Conservation (phyloP, 2,113 vertebrate species). For the Rostratula benghalensis region DNA sequence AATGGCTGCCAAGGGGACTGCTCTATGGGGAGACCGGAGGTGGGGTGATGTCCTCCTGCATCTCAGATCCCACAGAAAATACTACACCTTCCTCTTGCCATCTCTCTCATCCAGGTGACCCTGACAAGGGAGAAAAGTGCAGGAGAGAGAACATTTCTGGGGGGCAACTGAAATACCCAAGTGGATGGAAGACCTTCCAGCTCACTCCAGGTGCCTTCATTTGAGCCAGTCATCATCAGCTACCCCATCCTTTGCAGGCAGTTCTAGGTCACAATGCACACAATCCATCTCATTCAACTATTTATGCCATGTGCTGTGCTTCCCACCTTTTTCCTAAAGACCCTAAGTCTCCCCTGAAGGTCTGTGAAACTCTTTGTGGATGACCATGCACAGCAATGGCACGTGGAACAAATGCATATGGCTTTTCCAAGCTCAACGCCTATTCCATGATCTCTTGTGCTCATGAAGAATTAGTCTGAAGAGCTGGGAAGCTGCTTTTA, state of each 20-base stretch:
- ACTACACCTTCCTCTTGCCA: fast-evolving
- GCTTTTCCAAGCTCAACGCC: background rate
- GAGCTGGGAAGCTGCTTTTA: background rate
- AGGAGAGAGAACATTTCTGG: background rate
- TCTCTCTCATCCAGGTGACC: background rate
- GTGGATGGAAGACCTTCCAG: background rate
- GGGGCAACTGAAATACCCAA: background rate
- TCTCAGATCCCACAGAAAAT: background rate
- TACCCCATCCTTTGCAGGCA: background rate
- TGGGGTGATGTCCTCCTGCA: background rate
- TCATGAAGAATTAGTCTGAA: background rate
- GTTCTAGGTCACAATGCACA: background rate
- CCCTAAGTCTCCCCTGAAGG: background rate
- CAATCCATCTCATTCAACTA: background rate
- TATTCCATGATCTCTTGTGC: background rate
- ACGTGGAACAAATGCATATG: background rate
- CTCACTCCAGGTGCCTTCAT: background rate
- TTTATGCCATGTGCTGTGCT: background rate
- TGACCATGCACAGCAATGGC: background rate
- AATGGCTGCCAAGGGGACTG: background rate
- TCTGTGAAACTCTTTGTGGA: background rate
- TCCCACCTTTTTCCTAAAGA: background rate
- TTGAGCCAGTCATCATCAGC: background rate
- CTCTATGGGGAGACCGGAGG: background rate
- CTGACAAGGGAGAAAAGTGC: background rate